Base-by-base conservation (phyloP, 2,113 vertebrate species). In the Malurus cyaneus region DNA sequence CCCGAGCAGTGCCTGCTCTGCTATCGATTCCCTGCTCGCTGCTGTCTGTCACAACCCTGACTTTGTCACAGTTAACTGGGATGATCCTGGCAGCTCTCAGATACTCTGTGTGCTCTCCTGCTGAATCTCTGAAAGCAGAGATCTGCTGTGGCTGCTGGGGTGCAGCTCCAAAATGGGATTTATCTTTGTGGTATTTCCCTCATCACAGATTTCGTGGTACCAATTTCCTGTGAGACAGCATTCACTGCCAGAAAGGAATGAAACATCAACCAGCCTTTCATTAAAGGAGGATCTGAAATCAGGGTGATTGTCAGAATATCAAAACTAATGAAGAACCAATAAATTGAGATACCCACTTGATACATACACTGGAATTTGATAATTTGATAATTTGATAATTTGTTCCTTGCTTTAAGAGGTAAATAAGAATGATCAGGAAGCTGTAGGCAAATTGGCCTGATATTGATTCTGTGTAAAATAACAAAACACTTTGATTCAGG, bases 141-240 rank as follows among this genome's bases (percentile, higher is more conserved):
- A 4, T 46, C 42, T 34, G 14, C 18, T 19, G 14, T 10, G 42
- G 4, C 8, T 39, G n/a, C 26, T 53, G 36, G 5, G 1, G 0
- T 80, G 80, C 50, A 80, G 21, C 70, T 52, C 23, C 64, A 62
- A 3, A 62, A 18, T 6, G 9, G 14, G 57, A 57, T 29, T 74
- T 25, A 5, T 15, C 24, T 53, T 16, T 3, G 7, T 18, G 39
- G n/a, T 5, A 0, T 28, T 60, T 41, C 31, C 72, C 70, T 49
- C 13, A 3, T 15, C 0, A 0, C 2, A 3, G 61, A 6, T 18
- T 61, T 57, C 6, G 11, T 28, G 49, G 44, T 19, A 5, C 9
- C 23, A 49, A 7, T 39, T n/a, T 60, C 6, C 61, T 77, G 24
- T 3, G 59, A 70, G 46, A 13, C 1, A 34, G 11, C 5, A 31